phyloP scores from a whole-genome alignment of 2,797 vertebrate genomes.

The Chiloscyllium punctatum region DNA sequence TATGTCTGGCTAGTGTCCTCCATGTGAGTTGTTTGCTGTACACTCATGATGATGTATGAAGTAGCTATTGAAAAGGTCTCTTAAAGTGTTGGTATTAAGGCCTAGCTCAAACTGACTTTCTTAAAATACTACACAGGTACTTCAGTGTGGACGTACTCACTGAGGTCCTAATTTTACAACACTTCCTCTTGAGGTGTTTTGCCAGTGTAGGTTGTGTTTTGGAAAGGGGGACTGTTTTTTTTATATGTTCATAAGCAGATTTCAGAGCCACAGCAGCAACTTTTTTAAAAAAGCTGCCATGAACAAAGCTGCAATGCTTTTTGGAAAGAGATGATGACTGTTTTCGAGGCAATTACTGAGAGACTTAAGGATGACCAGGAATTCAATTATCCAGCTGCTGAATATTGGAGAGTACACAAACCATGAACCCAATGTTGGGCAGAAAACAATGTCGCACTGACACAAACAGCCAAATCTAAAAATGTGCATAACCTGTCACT shows the following conservation, averaged over 20 bases:
- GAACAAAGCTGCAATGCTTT: neutral
- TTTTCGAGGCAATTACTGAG: neutral
- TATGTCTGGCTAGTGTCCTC: constrained; percentile 42
- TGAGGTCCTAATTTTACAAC: neutral
- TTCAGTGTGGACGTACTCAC: neutral
- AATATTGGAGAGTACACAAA: neutral
- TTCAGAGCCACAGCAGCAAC: neutral
- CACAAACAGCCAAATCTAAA: too few species aligned
- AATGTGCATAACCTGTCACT: neutral
- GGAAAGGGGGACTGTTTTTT: too few species aligned
- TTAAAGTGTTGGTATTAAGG: neutral
- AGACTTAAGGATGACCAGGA: neutral
- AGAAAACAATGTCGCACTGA: neutral
- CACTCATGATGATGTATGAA: neutral
- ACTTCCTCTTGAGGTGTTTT: neutral
- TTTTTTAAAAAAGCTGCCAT: neutral
- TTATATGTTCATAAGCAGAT: neutral
- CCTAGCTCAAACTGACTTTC: neutral
- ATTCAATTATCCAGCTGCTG: neutral
- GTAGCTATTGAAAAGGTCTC: neutral
- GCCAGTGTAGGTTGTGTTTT: neutral
- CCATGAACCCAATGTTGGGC: too few species aligned
- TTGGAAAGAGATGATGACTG: neutral
- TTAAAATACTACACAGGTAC: neutral
- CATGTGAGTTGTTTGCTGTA: neutral